These are phyloP conservation scores for Seriola dumerili DNA, from an alignment of 2,113 vertebrate genomes.

Conservation along the genomic window DNA sequence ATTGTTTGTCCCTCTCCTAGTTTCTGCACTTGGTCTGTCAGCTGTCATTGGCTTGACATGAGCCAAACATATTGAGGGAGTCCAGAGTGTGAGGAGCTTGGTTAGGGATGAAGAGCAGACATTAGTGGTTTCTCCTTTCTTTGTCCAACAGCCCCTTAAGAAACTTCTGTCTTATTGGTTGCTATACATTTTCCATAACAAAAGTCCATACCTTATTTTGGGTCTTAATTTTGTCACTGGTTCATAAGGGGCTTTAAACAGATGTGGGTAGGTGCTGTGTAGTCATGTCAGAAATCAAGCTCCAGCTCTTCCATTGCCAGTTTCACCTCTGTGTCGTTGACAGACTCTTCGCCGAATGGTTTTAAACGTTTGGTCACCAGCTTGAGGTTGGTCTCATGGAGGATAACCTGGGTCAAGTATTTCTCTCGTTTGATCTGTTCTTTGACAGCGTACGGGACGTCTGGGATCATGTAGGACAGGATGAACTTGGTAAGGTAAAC, in stretches of 20 bases:
- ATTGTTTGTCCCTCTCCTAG: neutral
- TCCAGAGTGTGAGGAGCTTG: neutral
- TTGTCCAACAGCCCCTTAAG: neutral
- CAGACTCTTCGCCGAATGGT: conserved; percentile 54
- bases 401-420: conserved; percentile 92
- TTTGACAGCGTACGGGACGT: conserved; percentile 88
- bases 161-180: neutral
- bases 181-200: neutral
- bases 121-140: conserved; percentile 24
- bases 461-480: conserved; percentile 91
- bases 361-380: conserved; percentile 85
- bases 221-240: neutral
- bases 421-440: conserved; percentile 94
- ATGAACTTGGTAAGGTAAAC: conserved; percentile 94
- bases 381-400: conserved; percentile 90
- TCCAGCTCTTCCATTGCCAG: conserved; percentile 23
- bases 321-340: neutral
- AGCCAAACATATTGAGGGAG: neutral
- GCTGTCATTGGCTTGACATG: neutral
- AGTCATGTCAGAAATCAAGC: conserved; percentile 30
- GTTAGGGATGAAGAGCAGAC: neutral
- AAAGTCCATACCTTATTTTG: neutral
- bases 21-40: neutral
- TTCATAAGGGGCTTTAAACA: neutral
- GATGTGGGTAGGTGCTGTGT: neutral